A percentile compares a stretch with the other conserved stretches of the same genome.
phyloP scores from a whole-genome alignment of 1,140 invertebrate species.

The Magallana gigas region DNA sequence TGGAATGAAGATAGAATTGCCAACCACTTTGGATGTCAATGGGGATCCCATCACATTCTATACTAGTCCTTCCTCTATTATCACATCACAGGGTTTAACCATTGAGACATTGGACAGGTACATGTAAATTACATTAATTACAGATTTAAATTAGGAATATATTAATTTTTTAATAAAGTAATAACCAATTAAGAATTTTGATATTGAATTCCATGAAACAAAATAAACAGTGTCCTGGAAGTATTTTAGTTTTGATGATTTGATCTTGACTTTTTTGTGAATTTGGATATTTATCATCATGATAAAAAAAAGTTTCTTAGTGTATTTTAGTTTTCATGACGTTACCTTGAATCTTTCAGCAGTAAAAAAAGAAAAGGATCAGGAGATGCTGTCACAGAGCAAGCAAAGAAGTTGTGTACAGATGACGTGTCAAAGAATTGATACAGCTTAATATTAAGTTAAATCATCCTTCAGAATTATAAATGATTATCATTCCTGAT shows the following conservation, averaged over 20 bases:
- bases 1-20: constrained; percentile 11
- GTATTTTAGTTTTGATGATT: too few species aligned
- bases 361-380: not conserved
- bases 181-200: not conserved
- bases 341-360: not conserved
- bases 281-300: too few species aligned
- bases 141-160: not conserved
- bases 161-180: not conserved
- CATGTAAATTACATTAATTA: not conserved
- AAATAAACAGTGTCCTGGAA: too few species aligned
- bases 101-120: constrained; percentile 18
- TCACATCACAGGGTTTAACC: not conserved
- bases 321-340: too few species aligned
- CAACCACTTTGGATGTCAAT: constrained; percentile 6
- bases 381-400: not conserved
- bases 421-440: not conserved
- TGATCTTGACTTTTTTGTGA: too few species aligned
- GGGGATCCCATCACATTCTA: not conserved
- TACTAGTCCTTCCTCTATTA: constrained; percentile 22
- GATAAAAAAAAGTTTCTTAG: too few species aligned
- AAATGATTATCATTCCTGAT: too few species aligned
- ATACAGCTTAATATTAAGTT: too few species aligned
- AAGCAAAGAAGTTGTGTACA: not conserved
- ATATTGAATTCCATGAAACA: not conserved
- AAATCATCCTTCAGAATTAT: too few species aligned